Percentiles rank a stretch among this genome's conserved stretches.
Evolutionary conservation across 2,888 invertebrate species (phyloP).

Genomic region (Notocelia uddmanniana): DNA sequence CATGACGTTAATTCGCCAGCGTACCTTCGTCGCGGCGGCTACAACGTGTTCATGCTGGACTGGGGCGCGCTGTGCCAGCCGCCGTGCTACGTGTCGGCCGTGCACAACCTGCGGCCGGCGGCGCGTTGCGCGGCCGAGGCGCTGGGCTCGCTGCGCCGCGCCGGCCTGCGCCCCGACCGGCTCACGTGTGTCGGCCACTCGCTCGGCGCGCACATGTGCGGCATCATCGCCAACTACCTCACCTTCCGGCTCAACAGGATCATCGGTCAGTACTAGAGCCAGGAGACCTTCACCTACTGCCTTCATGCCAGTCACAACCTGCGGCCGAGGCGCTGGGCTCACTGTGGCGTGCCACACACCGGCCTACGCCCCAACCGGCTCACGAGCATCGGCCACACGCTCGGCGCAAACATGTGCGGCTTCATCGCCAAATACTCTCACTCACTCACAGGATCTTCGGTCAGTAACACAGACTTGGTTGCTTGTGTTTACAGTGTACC

Average conservation of each 20-base stretch:
- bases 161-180: constrained; percentile 87
- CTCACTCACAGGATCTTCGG: constrained; percentile 91
- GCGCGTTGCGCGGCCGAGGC: constrained; percentile 89
- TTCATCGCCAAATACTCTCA: constrained; percentile 90
- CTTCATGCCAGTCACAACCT: too few species aligned
- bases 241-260: constrained; percentile 90
- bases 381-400: constrained; percentile 91
- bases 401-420: constrained; percentile 92
- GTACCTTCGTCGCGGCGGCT: constrained; percentile 89
- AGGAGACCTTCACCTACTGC: too few species aligned
- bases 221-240: constrained; percentile 90
- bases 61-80: constrained; percentile 90
- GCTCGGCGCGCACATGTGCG: constrained; percentile 91
- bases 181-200: constrained; percentile 93
- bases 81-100: constrained; percentile 91
- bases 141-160: constrained; percentile 86
- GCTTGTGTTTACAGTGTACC: neutral
- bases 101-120: constrained; percentile 90
- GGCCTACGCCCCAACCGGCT: constrained; percentile 88
- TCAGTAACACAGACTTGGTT: constrained; percentile 56
- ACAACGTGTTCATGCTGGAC: constrained; percentile 91
- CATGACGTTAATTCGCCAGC: constrained; percentile 72
- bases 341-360: constrained; percentile 87
- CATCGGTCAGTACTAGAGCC: constrained; percentile 87
- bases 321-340: constrained; percentile 87